phyloP scores from a whole-genome alignment of 2,113 vertebrate species.

The Melierax canorus region DNA sequence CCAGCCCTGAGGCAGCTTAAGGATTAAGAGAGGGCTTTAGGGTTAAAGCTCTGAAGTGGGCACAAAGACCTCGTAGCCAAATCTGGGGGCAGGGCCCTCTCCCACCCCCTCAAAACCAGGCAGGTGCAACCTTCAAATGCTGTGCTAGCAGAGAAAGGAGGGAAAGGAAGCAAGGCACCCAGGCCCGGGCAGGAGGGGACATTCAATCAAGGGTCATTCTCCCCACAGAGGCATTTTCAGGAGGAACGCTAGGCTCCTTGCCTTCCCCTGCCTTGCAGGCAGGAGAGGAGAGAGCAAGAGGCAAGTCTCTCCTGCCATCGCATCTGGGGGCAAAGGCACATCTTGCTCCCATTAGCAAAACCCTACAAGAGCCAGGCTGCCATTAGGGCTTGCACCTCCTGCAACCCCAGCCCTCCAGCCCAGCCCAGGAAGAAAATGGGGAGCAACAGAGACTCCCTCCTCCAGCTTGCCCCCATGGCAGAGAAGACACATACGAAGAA shows the following conservation, averaged over 20 bases:
- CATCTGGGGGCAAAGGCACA: accelerated
- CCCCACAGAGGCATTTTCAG: background rate
- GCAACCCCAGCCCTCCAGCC: background rate
- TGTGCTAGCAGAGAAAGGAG: accelerated
- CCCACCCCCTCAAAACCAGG: accelerated
- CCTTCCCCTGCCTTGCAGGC: accelerated
- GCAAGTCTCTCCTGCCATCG: background rate
- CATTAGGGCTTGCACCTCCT: accelerated
- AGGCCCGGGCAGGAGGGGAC: background rate
- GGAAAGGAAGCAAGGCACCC: background rate
- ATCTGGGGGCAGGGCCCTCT: background rate
- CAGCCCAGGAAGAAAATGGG: background rate
- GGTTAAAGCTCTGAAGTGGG: background rate
- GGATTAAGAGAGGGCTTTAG: background rate
- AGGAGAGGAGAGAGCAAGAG: background rate
- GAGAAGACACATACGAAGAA: background rate
- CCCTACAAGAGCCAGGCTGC: accelerated
- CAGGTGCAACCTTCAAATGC: background rate
- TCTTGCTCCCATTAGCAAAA: background rate
- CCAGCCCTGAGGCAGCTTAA: too few species aligned
- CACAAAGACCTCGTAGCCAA: background rate
- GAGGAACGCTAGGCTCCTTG: background rate
- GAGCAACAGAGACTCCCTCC: background rate
- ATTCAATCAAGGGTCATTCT: background rate
- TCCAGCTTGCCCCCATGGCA: accelerated